Percentiles rank a stretch among this genome's conserved stretches.
Conservation (phyloP, 2,797 vertebrate genomes). For the Hydrolagus colliei region DNA sequence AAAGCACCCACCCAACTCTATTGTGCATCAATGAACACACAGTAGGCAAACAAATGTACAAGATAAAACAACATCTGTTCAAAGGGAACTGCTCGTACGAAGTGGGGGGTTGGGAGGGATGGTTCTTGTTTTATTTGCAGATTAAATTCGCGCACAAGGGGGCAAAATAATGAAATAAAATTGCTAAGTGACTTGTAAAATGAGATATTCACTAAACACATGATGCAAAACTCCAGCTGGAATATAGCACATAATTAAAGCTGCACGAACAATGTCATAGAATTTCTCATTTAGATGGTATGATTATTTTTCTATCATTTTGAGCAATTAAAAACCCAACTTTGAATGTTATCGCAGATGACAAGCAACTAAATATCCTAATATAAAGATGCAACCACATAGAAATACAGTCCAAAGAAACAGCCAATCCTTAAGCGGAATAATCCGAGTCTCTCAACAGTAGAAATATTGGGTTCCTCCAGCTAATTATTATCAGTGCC, state of each 20-base stretch:
- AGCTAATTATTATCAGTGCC: neutral
- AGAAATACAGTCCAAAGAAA: neutral
- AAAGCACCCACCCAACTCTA: neutral
- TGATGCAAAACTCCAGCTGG: neutral
- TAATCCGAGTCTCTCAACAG: slow-evolving; percentile 14
- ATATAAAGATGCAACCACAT: neutral
- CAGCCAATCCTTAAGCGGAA: neutral
- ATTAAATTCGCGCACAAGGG: neutral
- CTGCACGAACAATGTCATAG: neutral
- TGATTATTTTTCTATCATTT: neutral
- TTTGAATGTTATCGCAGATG: slow-evolving; percentile 1
- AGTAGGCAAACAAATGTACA: neutral
- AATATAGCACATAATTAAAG: slow-evolving; percentile 20
- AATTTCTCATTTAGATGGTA: neutral
- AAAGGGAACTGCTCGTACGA: neutral
- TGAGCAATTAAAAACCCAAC: slow-evolving; percentile 21
- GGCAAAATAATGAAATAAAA: neutral
- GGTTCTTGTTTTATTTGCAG: neutral
- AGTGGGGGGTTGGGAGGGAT: neutral
- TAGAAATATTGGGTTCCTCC: slow-evolving; percentile 4
- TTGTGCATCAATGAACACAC: neutral
- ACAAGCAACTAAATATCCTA: slow-evolving; percentile 15
- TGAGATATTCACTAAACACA: slow-evolving; percentile 14
- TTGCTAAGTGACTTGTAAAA: slow-evolving; percentile 12
- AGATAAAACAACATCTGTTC: neutral